These are phyloP conservation scores for Galerucella calmariensis DNA, from an alignment of 2,888 invertebrate genomes.

Conservation along the genomic window DNA sequence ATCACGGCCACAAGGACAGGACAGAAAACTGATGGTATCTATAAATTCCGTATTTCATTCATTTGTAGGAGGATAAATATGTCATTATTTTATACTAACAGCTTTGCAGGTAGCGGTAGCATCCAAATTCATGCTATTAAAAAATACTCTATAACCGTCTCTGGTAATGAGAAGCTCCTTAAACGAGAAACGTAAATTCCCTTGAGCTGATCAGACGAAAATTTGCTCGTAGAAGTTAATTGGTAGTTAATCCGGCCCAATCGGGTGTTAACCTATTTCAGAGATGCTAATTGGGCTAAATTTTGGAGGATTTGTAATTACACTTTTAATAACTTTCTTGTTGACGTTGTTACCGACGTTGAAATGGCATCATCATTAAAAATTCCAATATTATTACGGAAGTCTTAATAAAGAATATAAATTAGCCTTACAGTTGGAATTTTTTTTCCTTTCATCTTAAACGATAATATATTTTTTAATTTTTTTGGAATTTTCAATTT, in stretches of 20 bases:
- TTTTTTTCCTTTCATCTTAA: background rate
- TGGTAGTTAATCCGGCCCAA: constrained; percentile 52
- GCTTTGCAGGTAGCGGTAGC: background rate
- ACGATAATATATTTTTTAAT: background rate
- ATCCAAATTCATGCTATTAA: background rate
- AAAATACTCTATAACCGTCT: background rate
- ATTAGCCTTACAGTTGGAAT: background rate
- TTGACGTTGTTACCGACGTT: constrained; percentile 14
- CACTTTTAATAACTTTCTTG: constrained; percentile 40
- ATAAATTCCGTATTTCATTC: too few species aligned
- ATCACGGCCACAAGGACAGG: too few species aligned
- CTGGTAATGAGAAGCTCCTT: constrained; percentile 2
- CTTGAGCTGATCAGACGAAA: constrained; percentile 33
- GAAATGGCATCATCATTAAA: constrained; percentile 30
- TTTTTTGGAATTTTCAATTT: background rate
- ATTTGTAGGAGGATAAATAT: too few species aligned
- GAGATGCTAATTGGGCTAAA: constrained; percentile 52
- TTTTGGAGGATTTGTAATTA: constrained; percentile 48
- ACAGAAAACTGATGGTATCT: too few species aligned
- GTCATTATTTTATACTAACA: background rate
- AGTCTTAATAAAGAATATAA: background rate
- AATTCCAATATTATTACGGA: constrained; percentile 7
- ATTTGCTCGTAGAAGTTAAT: constrained; percentile 46
- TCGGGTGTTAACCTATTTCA: constrained; percentile 55
- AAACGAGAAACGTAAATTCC: constrained; percentile 29